Conservation (phyloP, 1,140 invertebrate genomes). For the Drosophila navojoa region DNA sequence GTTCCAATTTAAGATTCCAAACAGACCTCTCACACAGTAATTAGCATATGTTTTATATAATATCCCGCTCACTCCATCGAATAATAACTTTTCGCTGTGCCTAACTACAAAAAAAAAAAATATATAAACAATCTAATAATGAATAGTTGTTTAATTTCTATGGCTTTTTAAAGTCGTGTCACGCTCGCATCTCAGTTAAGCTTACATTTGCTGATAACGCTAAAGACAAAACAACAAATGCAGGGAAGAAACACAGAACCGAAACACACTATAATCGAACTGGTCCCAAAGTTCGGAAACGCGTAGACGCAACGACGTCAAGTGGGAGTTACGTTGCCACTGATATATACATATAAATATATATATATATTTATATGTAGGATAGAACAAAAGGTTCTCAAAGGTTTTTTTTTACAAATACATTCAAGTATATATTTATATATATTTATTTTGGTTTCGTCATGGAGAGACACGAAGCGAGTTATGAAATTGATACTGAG, state of each 20-base stretch:
- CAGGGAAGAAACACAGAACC: neutral
- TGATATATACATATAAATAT: neutral
- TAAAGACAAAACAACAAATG: too few relatives aligned
- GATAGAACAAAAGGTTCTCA: neutral
- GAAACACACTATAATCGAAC: neutral
- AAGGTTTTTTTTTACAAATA: slow-evolving; percentile 1
- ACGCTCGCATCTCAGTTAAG: neutral
- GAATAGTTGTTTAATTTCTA: neutral
- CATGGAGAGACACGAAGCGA: slow-evolving; percentile 30
- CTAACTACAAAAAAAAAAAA: too few relatives aligned
- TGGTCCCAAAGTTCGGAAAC: neutral
- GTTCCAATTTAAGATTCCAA: too few relatives aligned
- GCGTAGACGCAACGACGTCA: slow-evolving; percentile 5
- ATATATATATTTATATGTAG: neutral
- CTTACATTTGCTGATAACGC: slow-evolving; percentile 5
- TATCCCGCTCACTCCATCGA: too few relatives aligned
- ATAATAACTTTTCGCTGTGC: neutral
- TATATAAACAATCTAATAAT: too few relatives aligned
- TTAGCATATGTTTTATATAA: too few relatives aligned
- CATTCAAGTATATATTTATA: neutral
- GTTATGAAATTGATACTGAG: slow-evolving; percentile 74
- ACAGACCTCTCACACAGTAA: too few relatives aligned
- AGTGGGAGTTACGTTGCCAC: slow-evolving; percentile 11
- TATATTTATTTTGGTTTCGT: slow-evolving; percentile 5
- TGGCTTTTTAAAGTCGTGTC: neutral